Percentiles rank a stretch among this genome's conserved stretches.
Evolutionary conservation across 2,797 vertebrate species (phyloP).

Genomic region (Numenius phaeopus): DNA sequence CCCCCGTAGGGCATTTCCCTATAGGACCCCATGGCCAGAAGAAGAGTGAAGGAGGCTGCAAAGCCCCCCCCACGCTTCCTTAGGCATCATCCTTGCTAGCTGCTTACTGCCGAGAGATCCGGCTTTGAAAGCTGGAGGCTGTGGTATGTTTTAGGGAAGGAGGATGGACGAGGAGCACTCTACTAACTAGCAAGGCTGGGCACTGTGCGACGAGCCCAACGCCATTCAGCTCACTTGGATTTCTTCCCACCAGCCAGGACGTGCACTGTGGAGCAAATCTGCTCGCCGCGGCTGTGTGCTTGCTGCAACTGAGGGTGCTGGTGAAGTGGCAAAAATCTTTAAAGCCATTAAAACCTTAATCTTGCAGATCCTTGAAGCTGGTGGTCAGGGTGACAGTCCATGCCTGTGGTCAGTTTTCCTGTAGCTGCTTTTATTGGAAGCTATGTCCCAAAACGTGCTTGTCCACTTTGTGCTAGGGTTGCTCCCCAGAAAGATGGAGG

Average conservation of each 20-base stretch:
- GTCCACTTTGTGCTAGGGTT: background rate
- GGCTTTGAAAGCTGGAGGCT: background rate
- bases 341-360: background rate
- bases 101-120: background rate
- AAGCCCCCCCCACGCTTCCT: background rate
- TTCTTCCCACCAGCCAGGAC: background rate
- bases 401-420: background rate
- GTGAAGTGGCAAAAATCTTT: background rate
- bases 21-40: background rate
- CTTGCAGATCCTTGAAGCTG: background rate
- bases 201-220: fast-evolving
- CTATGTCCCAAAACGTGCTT: background rate
- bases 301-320: background rate
- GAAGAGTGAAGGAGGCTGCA: background rate
- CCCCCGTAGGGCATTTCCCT: background rate
- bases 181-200: background rate
- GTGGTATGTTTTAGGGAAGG: background rate
- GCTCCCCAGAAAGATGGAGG: background rate
- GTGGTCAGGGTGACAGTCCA: background rate
- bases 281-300: background rate
- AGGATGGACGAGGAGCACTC: background rate
- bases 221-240: background rate
- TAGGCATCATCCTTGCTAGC: background rate
- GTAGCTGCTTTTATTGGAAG: background rate
- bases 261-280: background rate